Evolutionary conservation across 2,888 invertebrate genomes (phyloP), one percentile per base, ranked within the genome.

Genomic region (Orthonevra nobilis): DNA sequence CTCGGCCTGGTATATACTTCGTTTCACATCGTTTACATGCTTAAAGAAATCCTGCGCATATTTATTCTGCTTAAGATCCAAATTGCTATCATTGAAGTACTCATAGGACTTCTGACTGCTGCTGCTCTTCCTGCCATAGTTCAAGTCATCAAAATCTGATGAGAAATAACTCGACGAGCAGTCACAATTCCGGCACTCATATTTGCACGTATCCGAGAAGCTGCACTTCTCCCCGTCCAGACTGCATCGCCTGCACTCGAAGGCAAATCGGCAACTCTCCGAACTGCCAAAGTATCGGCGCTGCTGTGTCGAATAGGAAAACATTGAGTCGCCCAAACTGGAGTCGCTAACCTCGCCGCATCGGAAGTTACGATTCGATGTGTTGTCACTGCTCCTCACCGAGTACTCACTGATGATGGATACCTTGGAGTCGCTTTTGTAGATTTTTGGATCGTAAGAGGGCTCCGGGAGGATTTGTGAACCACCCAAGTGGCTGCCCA

Each of bases 11-110:
- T 88, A 88, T 28, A 88, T 87, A 68, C 88, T 88, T 10, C 87
- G 86, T 63, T 89, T 89, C 0, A 89, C 89, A 82, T 89, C 89
- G 68, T 87, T 88, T 0, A 89, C 88, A 75, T 89, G 89, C 77
- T 89, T 89, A 30, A 89, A 89, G 64, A 89, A 89, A 63, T 89
- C 89, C 82, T 89, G 88, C 0, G 89, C 89, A 56, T 89, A 89
- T 68, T 88, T 88, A 48, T 88, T 88, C 60, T 88, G 88, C 58
- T 88, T 88, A 1, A 87, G 82, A 23, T 88, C 87, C 30, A 86
- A 61, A 74, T 74, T 74, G 6, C 72, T 81, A 19, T 81, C 81
- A 50, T 83, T 82, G 23, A 82, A 82, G 34, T 83, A 82, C 54
- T 84, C 83, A 32, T 84, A 82, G 4, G 84, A 83, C 40, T 84